phyloP scores from a whole-genome alignment of 2,797 vertebrate genomes.

The Delichon dasypus region DNA sequence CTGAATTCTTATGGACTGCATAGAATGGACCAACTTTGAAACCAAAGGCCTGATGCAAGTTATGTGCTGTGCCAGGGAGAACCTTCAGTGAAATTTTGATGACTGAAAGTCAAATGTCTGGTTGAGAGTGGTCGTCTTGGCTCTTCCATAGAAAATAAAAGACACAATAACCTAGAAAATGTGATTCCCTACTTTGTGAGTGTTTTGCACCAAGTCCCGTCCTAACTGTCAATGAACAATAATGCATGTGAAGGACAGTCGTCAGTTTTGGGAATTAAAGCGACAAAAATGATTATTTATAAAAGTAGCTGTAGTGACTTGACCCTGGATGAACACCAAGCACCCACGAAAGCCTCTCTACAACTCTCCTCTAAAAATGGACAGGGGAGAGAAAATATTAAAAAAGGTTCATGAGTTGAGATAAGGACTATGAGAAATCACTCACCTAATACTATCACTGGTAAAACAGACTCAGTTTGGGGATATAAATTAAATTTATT shows the following conservation, averaged over 20 bases:
- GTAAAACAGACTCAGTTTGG: not conserved
- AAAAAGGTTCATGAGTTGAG: not conserved
- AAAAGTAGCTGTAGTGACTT: not conserved
- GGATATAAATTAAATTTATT: not conserved
- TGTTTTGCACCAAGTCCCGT: not conserved
- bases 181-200: not conserved
- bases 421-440: not conserved
- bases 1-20: not conserved
- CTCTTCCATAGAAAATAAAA: not conserved
- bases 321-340: not conserved
- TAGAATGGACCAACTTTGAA: not conserved
- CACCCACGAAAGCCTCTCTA: not conserved
- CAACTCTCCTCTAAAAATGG: not conserved
- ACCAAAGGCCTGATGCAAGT: not conserved
- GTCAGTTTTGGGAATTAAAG: not conserved
- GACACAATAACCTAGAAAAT: not conserved
- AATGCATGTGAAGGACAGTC: not conserved
- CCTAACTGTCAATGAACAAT: not conserved
- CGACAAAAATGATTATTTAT: not conserved
- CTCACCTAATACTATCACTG: not conserved
- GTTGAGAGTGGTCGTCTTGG: rapidly evolving
- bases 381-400: not conserved
- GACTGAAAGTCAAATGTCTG: not conserved
- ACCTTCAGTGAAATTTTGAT: rapidly evolving
- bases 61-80: not conserved